Evolutionary conservation across 2,797 vertebrate genomes (phyloP), one percentile per base, ranked within the genome.

Genomic region (Diplodus puntazzo): DNA sequence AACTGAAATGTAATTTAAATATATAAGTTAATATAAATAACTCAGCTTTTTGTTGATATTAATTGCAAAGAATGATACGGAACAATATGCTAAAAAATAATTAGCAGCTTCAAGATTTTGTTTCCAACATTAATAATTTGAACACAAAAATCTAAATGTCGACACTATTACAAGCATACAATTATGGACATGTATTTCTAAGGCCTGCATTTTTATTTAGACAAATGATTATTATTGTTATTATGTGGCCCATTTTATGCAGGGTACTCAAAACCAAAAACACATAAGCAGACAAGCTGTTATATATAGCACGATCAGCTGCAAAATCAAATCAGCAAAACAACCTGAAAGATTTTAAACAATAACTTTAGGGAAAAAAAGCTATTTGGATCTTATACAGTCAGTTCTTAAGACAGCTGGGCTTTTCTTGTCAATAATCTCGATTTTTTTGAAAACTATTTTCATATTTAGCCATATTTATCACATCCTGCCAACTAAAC

Each of bases 401-500:
- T 0, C 5, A 21, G 2, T 25, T 62, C 1, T 49, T 5, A 10
- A 59, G 3, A 39, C 12, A 50, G 8, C 11, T 52, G 16, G 11
- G 8, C 0, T 25, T 34, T 23, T 45, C 11, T 18, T 48, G 10
- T 58, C 9, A 30, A 42, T 2, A 45, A 10, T 4, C 14, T 42
- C 11, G 4, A 11, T 1, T 25, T 42, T 20, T 25, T 25, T n/a
- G 17, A 30, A 45, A 25, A 27, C 2, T 27, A 2, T 18, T 57
- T 11, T 11, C 2, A 49, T 30, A 42, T 25, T 3, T 27, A 17
- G 48, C 30, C 30, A 34, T 34, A 34, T 34, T 34, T 34, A 18
- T 50, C 20, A 66, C 12, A 46, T 71, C 74, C 69, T n/a, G 1
- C 11, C 48, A 60, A 83, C 54, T 23, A 58, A 69, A 75, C 61